These are phyloP conservation scores for Temnopleurus reevesii DNA, from an alignment of 53 echinoderm and acorn worm genomes.

Conservation along the genomic window DNA sequence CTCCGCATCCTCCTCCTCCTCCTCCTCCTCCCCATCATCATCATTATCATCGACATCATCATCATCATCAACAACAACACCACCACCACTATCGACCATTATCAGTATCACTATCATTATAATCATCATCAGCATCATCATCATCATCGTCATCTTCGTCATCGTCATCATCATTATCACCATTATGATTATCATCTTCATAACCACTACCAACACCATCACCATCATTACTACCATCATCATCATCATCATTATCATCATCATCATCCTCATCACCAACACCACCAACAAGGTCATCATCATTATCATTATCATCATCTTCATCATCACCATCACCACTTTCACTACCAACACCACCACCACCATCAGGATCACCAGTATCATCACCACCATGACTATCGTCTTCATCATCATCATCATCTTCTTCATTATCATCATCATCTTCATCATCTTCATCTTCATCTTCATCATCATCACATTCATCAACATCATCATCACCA, in stretches of 20 bases:
- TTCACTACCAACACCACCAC: no score
- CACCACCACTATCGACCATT: no score
- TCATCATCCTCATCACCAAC: not conserved
- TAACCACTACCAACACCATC: not conserved
- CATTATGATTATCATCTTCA: not conserved
- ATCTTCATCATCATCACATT: no score
- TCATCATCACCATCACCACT: not conserved
- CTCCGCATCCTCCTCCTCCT: no score
- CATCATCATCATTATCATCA: not conserved
- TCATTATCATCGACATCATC: no score
- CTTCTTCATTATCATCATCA: not conserved
- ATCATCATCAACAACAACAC: no score
- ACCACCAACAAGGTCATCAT: not conserved
- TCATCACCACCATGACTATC: not conserved
- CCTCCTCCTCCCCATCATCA: no score
- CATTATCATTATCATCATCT: not conserved
- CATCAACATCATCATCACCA: no score
- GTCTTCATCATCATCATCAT: constrained; percentile 9
- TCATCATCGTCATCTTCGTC: no score
- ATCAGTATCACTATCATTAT: no score
- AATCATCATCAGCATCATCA: no score
- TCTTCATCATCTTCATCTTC: no score
- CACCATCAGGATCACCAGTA: not conserved
- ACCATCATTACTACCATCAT: not conserved
- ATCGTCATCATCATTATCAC: not conserved